A percentile compares a stretch with the other conserved stretches of the same genome.
Conservation (phyloP, 2,113 vertebrate species). For the Chaetura pelagica region DNA sequence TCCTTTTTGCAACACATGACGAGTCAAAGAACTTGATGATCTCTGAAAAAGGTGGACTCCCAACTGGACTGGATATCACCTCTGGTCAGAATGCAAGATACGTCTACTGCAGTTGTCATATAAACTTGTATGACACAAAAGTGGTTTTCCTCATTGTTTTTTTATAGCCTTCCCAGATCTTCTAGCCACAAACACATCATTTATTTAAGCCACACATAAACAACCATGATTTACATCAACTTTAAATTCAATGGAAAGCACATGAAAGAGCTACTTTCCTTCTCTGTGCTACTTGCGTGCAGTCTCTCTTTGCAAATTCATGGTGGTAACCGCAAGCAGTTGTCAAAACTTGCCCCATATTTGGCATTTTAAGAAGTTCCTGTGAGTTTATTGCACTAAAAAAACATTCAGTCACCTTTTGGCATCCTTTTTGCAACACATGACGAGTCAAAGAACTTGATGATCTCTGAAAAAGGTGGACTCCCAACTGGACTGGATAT, state of each 20-base stretch:
- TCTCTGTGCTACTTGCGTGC: conserved; percentile 4
- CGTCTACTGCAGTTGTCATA: not conserved
- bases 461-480: not conserved
- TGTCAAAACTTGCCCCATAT: not conserved
- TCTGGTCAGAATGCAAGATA: not conserved
- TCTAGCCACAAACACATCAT: conserved; percentile 37
- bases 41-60: not conserved
- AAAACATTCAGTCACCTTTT: conserved; percentile 6
- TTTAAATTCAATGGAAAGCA: conserved; percentile 42
- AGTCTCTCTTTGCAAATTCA: not conserved
- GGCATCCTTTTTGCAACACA: not conserved
- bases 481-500: not conserved
- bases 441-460: not conserved
- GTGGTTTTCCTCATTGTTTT: too few relatives aligned
- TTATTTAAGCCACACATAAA: conserved; percentile 51
- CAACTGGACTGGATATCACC: not conserved
- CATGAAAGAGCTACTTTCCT: conserved; percentile 40
- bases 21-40: not conserved
- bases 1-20: not conserved
- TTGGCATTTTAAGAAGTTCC: conserved; percentile 18
- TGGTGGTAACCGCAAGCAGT: conserved; percentile 6
- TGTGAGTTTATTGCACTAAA: conserved; percentile 1
- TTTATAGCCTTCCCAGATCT: conserved; percentile 12
- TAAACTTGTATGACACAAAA: not conserved
- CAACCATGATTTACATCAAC: conserved; percentile 10